These are phyloP conservation scores for Ciconia boyciana DNA, from an alignment of 2,113 vertebrate species.

Conservation along the genomic window DNA sequence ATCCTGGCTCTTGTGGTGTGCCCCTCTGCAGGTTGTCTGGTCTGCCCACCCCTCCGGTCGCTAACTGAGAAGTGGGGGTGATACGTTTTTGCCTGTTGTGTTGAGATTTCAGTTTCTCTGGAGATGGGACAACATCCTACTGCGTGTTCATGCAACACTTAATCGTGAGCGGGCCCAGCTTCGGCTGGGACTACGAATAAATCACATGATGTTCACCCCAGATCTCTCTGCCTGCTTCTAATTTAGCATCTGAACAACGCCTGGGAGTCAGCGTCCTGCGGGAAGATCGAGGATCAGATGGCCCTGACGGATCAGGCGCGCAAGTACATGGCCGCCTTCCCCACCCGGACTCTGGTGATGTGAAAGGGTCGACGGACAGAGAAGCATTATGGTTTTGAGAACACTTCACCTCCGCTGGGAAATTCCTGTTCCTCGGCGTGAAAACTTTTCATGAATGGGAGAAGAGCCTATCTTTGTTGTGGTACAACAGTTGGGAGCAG, in stretches of 20 bases:
- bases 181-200: too few relatives aligned
- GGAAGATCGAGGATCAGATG: conserved; percentile 89
- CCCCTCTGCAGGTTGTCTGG: not conserved
- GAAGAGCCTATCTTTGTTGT: conserved; percentile 86
- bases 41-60: fast-evolving
- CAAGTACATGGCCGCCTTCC: conserved; percentile 89
- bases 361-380: conserved; percentile 64
- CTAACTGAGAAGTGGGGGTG: not conserved
- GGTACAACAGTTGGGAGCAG: conserved; percentile 97
- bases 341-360: conserved; percentile 93
- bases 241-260: conserved; percentile 77
- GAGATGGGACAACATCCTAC: not conserved
- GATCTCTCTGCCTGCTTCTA: not conserved
- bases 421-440: conserved; percentile 78
- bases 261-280: conserved; percentile 90
- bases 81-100: not conserved
- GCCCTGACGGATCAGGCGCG: conserved; percentile 82
- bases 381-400: conserved; percentile 79
- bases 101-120: not conserved
- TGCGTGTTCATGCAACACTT: not conserved
- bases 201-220: not conserved
- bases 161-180: fast-evolving
- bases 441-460: conserved; percentile 71
- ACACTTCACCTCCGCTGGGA: conserved; percentile 78
- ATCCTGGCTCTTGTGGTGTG: not conserved